phyloP scores from a whole-genome alignment of 2,113 vertebrate genomes.

The Equus przewalskii region DNA sequence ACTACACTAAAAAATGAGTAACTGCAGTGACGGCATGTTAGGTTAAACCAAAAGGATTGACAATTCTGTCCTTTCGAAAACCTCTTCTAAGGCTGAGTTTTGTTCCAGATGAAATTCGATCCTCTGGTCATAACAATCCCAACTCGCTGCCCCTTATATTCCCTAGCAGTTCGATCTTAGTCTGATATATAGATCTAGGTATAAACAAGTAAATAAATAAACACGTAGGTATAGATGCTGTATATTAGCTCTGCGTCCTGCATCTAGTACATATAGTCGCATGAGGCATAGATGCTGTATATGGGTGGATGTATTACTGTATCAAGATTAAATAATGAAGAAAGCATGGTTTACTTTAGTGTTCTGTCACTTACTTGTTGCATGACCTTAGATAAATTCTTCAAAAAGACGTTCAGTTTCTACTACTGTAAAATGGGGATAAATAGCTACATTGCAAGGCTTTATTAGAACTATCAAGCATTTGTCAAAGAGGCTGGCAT shows the following conservation, averaged over 20 bases:
- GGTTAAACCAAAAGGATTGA: not conserved
- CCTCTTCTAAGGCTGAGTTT: not conserved
- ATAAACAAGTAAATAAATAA: not conserved
- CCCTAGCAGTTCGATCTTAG: not conserved
- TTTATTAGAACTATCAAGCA: not conserved
- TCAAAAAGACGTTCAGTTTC: not conserved
- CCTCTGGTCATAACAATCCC: not conserved
- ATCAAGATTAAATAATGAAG: not conserved
- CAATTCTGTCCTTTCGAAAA: not conserved
- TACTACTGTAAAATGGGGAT: not conserved
- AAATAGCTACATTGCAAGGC: not conserved
- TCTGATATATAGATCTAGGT: not conserved
- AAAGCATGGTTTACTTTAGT: not conserved
- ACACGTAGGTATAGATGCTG: not conserved
- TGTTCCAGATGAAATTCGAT: not conserved
- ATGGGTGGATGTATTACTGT: not conserved
- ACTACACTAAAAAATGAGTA: slow-evolving; percentile 20
- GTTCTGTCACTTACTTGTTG: not conserved
- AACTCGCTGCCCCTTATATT: not conserved
- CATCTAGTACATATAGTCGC: not conserved
- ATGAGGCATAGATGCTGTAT: not conserved
- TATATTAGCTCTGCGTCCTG: not conserved
- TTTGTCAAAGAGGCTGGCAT: not conserved
- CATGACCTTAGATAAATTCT: not conserved
- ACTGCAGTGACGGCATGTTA: not conserved